Conservation (phyloP, 2,113 vertebrate species). For the Neolamprologus variostigma region DNA sequence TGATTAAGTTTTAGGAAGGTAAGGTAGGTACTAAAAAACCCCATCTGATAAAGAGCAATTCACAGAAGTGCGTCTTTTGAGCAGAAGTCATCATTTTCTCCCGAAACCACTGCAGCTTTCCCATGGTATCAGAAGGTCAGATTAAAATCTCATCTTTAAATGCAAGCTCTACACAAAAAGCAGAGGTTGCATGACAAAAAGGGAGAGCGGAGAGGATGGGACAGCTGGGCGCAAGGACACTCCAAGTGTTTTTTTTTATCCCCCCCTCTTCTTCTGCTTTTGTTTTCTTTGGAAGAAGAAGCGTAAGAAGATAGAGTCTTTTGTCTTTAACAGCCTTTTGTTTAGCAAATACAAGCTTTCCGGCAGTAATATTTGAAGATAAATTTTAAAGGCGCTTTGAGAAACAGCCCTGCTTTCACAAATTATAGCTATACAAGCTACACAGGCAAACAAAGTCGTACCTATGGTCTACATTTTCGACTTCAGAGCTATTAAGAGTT, state of each 20-base stretch:
- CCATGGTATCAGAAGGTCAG: constrained; percentile 56
- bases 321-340: background rate
- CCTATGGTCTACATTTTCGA: background rate
- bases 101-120: constrained; percentile 51
- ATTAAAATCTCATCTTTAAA: constrained; percentile 56
- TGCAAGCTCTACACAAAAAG: constrained; percentile 15
- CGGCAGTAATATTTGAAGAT: background rate
- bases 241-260: background rate
- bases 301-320: background rate
- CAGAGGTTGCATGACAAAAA: background rate
- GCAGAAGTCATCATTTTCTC: constrained; percentile 4
- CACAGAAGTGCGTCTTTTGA: background rate
- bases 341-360: background rate
- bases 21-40: rapidly evolving
- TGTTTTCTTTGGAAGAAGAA: constrained; percentile 23
- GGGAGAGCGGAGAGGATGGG: background rate
- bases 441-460: background rate
- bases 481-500: constrained; percentile 13
- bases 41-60: background rate
- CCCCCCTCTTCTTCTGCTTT: background rate
- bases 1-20: background rate
- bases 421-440: background rate
- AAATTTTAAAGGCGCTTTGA: background rate
- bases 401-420: background rate
- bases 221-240: constrained; percentile 50